phyloP scores from a whole-genome alignment of 2,888 invertebrate genomes.

The Leptopilina myrica region DNA sequence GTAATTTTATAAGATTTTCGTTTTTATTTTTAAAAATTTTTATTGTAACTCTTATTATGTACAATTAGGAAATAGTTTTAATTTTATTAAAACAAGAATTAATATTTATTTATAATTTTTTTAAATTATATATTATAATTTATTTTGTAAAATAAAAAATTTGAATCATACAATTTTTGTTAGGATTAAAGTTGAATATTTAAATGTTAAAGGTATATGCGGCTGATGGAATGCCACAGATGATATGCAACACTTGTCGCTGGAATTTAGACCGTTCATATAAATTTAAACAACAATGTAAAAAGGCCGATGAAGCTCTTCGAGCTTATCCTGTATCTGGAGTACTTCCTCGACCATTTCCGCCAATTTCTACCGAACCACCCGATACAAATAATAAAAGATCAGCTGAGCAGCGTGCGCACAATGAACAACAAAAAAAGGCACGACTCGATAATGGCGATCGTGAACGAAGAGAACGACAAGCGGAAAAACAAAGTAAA shows the following conservation, averaged over 20 bases:
- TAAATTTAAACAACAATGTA: conserved; percentile 86
- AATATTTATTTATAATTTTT: not conserved
- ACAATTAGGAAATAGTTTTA: too few species aligned
- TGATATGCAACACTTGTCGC: conserved; percentile 84
- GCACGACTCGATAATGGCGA: conserved; percentile 70
- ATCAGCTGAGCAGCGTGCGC: conserved; percentile 62
- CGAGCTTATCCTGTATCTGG: conserved; percentile 84
- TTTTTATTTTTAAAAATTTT: too few species aligned
- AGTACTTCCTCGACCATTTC: conserved; percentile 78
- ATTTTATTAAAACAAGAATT: not conserved
- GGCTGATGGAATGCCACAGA: conserved; percentile 85
- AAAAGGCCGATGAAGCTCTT: conserved; percentile 84
- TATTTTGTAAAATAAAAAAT: not conserved
- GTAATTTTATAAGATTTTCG: too few species aligned
- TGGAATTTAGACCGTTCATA: conserved; percentile 84
- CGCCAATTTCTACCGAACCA: conserved; percentile 74
- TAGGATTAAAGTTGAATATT: conserved; percentile 20
- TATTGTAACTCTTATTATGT: too few species aligned
- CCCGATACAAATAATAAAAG: conserved; percentile 68
- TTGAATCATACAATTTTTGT: not conserved
- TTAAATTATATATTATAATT: too few species aligned
- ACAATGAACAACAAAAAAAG: conserved; percentile 65
- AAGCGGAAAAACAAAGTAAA: conserved; percentile 62
- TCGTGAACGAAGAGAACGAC: conserved; percentile 64
- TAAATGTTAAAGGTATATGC: conserved; percentile 69